A percentile compares a stretch with the other conserved stretches of the same genome.
Conservation (phyloP, 2,888 invertebrate genomes). For the Lasioglossum figueresi region DNA sequence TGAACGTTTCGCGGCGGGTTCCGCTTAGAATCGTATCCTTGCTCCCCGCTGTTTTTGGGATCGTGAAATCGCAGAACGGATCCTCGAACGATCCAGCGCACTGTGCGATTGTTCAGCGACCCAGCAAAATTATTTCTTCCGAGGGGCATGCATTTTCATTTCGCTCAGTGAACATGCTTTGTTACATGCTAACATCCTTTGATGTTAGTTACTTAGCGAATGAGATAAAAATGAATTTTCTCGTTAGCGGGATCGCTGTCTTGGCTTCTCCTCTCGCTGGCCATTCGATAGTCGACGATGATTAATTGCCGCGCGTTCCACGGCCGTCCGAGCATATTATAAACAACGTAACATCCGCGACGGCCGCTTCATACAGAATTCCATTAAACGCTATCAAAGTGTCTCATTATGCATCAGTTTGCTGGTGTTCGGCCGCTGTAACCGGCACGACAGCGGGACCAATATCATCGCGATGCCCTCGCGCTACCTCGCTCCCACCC, state of each 20-base stretch:
- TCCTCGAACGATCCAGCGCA: background rate
- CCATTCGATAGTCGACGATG: constrained; percentile 44
- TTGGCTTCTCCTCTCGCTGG: background rate
- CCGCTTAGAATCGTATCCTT: background rate
- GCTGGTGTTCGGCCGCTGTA: constrained; percentile 52
- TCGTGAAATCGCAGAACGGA: background rate
- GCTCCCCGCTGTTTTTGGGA: background rate
- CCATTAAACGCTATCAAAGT: constrained; percentile 80
- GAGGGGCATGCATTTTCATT: background rate
- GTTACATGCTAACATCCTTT: too few relatives aligned
- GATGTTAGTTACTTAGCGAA: background rate
- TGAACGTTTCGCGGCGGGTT: background rate
- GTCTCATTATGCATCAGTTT: constrained; percentile 76
- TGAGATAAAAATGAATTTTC: background rate
- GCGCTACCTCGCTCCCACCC: constrained; percentile 41
- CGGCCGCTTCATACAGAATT: constrained; percentile 69
- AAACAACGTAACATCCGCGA: constrained; percentile 66
- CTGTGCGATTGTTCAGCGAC: too few relatives aligned
- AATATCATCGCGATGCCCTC: constrained; percentile 66
- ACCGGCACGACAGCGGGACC: constrained; percentile 70
- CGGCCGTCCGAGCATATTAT: constrained; percentile 62
- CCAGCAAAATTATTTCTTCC: background rate
- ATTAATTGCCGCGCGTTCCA: constrained; percentile 55
- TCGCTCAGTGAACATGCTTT: too few relatives aligned
- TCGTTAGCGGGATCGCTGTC: background rate